Percentiles rank a stretch among this genome's conserved stretches.
These are phyloP conservation scores for Drosophila bifasciata DNA, from an alignment of 1,140 invertebrate species.

Conservation along the genomic window DNA sequence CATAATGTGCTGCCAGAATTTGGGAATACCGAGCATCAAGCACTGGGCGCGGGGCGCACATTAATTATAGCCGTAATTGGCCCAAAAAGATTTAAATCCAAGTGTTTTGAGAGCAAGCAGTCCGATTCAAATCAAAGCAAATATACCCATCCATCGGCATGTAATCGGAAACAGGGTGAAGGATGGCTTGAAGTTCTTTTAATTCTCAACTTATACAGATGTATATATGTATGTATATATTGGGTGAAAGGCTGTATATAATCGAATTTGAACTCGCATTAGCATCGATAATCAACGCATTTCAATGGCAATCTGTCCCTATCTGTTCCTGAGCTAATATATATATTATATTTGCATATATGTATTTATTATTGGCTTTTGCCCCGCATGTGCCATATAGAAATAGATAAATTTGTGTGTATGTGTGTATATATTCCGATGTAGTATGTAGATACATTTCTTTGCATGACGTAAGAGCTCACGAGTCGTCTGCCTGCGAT, in stretches of 20 bases:
- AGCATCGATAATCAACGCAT: conserved; percentile 35
- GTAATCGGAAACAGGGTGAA: too few relatives aligned
- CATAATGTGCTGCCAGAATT: conserved; percentile 56
- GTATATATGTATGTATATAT: background rate
- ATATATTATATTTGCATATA: conserved; percentile 24
- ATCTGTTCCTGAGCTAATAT: conserved; percentile 2
- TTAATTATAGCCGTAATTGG: conserved; percentile 67
- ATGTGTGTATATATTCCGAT: conserved; percentile 47
- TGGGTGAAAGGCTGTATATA: background rate
- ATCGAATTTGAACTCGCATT: conserved; percentile 5
- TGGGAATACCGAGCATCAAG: conserved; percentile 38
- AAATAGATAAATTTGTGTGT: conserved; percentile 62
- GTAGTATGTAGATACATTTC: conserved; percentile 54
- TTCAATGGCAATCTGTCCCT: conserved; percentile 20
- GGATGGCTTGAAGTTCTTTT: too few relatives aligned
- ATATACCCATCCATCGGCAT: too few relatives aligned
- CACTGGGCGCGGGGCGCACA: conserved; percentile 37
- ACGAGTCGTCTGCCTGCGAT: conserved; percentile 59
- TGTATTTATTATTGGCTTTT: conserved; percentile 62
- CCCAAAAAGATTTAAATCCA: conserved; percentile 46
- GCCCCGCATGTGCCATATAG: conserved; percentile 73
- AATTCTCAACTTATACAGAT: too few relatives aligned
- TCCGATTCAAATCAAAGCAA: too few relatives aligned
- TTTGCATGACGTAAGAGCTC: conserved; percentile 72
- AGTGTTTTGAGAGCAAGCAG: conserved; percentile 41